Percentiles rank a stretch among this genome's conserved stretches.
phyloP scores from a whole-genome alignment of 1,140 invertebrate genomes.

The Drosophila nasuta region DNA sequence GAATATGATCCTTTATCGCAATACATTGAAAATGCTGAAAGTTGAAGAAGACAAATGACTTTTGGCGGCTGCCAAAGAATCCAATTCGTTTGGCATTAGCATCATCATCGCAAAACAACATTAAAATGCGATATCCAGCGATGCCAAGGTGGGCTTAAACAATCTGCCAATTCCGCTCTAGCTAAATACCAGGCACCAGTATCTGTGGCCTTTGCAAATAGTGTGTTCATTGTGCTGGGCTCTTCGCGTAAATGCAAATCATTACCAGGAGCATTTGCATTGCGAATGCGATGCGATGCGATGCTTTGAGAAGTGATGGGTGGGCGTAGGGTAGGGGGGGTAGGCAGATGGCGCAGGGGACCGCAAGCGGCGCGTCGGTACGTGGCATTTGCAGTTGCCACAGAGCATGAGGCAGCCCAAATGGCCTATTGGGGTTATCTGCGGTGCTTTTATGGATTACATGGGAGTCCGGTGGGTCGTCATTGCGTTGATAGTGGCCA shows the following conservation, averaged over 20 bases:
- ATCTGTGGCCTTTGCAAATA: slow-evolving; percentile 20
- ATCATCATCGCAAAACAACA: slow-evolving; percentile 15
- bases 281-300: slow-evolving; percentile 25
- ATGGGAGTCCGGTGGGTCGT: neutral
- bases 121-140: neutral
- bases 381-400: slow-evolving; percentile 20
- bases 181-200: neutral
- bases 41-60: slow-evolving; percentile 78
- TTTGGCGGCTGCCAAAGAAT: slow-evolving; percentile 47
- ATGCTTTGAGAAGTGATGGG: neutral
- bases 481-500: slow-evolving; percentile 1
- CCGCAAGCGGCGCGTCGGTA: slow-evolving; percentile 35
- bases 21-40: slow-evolving; percentile 28
- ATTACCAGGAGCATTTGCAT: slow-evolving; percentile 78
- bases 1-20: slow-evolving; percentile 28
- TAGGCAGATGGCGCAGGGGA: neutral
- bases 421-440: slow-evolving; percentile 53
- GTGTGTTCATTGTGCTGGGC: slow-evolving; percentile 26
- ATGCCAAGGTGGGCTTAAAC: slow-evolving; percentile 25
- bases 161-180: slow-evolving; percentile 17
- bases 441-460: slow-evolving; percentile 34
- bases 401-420: slow-evolving; percentile 32
- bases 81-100: slow-evolving; percentile 74
- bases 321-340: no score
- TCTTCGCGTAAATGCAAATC: slow-evolving; percentile 75